These are phyloP conservation scores for Dromaius novaehollandiae DNA, from an alignment of 2,113 vertebrate species.

Conservation along the genomic window DNA sequence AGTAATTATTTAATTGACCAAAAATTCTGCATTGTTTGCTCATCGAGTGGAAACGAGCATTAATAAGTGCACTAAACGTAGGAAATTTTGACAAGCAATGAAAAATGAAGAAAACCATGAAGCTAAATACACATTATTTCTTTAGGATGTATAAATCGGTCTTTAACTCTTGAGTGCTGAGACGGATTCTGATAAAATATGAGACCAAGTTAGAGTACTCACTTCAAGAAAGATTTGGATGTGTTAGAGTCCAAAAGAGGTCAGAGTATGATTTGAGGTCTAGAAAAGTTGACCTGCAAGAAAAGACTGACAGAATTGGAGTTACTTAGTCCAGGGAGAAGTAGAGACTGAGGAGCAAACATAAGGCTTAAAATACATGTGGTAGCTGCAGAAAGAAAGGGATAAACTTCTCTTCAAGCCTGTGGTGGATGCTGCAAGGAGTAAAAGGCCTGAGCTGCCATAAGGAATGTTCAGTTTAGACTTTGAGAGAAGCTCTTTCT, in stretches of 20 bases:
- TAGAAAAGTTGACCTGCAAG: neutral
- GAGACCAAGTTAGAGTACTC: neutral
- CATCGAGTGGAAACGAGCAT: neutral
- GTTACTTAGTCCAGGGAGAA: no score
- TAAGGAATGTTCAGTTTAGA: no score
- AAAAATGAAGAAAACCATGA: neutral
- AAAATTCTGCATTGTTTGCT: neutral
- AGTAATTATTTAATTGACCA: neutral
- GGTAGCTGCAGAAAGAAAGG: no score
- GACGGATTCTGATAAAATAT: neutral
- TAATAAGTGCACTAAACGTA: neutral
- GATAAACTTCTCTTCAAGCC: no score
- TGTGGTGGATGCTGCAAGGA: no score
- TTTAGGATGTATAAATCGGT: neutral
- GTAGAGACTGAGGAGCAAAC: no score
- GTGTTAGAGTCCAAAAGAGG: neutral
- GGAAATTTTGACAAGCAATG: neutral
- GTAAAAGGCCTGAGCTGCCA: no score
- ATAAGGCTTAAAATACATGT: no score
- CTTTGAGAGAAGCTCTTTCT: no score
- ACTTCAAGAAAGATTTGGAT: neutral
- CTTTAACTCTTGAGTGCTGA: neutral
- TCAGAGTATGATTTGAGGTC: neutral
- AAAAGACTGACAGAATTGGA: no score
- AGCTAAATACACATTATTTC: fast-evolving